Conservation (phyloP, 1,140 invertebrate species). For the Papilio polyxenes region DNA sequence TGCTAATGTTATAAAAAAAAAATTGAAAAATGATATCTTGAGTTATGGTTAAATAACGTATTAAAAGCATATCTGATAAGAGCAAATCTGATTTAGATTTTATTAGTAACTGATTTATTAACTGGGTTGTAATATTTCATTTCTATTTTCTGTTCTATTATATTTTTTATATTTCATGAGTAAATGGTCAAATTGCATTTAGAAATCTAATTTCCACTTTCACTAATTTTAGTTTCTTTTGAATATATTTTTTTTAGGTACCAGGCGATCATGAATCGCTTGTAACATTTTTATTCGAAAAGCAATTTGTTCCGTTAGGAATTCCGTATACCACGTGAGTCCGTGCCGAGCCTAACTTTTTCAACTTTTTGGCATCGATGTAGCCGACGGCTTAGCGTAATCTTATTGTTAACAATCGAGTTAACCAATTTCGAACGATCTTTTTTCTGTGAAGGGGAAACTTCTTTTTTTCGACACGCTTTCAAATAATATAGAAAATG, state of each 20-base stretch:
- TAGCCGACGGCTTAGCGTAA: slow-evolving; percentile 31
- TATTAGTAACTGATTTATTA: too few species aligned
- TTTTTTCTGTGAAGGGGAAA: background rate
- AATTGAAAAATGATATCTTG: too few species aligned
- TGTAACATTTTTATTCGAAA: background rate
- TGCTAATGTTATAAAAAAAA: too few species aligned
- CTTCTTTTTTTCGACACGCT: background rate
- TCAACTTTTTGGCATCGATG: slow-evolving; percentile 34
- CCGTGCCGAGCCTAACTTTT: slow-evolving; percentile 28
- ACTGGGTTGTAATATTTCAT: too few species aligned
- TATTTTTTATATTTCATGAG: too few species aligned
- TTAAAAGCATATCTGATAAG: too few species aligned
- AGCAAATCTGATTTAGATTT: too few species aligned
- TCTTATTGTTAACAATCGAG: slow-evolving; percentile 37
- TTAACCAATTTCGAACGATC: slow-evolving; percentile 32
- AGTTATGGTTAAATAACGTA: too few species aligned
- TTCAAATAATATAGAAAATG: background rate
- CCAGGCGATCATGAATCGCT: slow-evolving; percentile 19
- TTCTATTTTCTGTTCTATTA: too few species aligned
- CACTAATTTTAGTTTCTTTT: background rate
- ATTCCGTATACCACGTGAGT: slow-evolving; percentile 29
- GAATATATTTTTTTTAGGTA: slow-evolving; percentile 2
- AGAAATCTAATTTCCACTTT: background rate
- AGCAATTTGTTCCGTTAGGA: slow-evolving; percentile 33
- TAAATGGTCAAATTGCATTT: background rate